Evolutionary conservation across 2,888 invertebrate species (phyloP), one percentile per base, ranked within the genome.

Genomic region (Itoplectis maculator): DNA sequence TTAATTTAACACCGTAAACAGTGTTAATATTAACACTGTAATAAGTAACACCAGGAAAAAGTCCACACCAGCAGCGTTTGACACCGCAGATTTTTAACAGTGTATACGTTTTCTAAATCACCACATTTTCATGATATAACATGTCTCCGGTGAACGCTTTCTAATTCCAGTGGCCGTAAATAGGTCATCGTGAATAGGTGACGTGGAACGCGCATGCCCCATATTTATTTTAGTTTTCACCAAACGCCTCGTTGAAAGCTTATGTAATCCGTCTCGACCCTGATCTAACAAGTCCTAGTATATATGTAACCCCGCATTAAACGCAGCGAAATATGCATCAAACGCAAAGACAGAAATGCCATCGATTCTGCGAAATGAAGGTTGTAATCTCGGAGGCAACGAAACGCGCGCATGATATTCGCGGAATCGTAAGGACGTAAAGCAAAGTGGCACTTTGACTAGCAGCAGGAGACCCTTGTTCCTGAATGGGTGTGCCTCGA

Each of bases 341-440:
- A 23, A 23, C 11, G 45, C 42, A 13, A 15, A 8, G 65, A 45
- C 13, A 59, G 54, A 42, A n/a, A 56, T 59, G 59, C 7, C 7
- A 3, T 29, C 8, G 11, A 59, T 72, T 72, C 59, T 29, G 29
- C 13, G 42, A 59, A 29, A 59, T 15, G 15, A 56, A 47, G 15
- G 59, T 45, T 18, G 29, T n/a, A 56, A 72, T 72, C 29, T 29
- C 45, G 11, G 35, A 45, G 15, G 15, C 15, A 45, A 56, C 13
- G n/a, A n/a, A n/a, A n/a, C n/a, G n/a, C 15, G 45, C 29, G 23
- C 35, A 59, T 45, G 35, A 72, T 59, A 72, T 59, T 72, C 45
- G 15, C 29, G 13, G 29, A 18, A 72, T 72, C 35, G 35, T 29
- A 45, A 42, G 13, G 42, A 42, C 42, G 23, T 11, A 42, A 11